These are phyloP conservation scores for Lithophane socia DNA, from an alignment of 2,888 invertebrate species.

Conservation along the genomic window DNA sequence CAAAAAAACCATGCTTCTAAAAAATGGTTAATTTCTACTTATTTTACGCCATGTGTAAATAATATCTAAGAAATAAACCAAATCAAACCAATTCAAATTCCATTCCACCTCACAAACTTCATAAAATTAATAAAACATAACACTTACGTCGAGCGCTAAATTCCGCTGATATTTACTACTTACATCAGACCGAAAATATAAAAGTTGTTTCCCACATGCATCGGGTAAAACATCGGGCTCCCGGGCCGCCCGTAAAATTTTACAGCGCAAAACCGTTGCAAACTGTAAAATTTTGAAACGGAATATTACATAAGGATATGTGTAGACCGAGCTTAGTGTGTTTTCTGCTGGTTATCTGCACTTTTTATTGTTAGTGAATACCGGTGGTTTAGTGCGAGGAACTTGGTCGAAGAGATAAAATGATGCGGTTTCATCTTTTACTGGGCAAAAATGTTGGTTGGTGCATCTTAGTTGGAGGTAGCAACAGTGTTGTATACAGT, in stretches of 20 bases:
- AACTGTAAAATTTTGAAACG: constrained; percentile 65
- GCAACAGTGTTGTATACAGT: constrained; percentile 20
- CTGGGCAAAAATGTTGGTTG: background rate
- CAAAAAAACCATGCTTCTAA: background rate
- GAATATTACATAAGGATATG: constrained; percentile 54
- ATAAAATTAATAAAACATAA: constrained; percentile 61
- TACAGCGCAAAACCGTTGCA: constrained; percentile 69
- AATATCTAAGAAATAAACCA: background rate
- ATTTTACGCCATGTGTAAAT: background rate
- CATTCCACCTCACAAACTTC: constrained; percentile 8
- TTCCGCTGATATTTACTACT: constrained; percentile 60
- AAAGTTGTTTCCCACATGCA: constrained; percentile 61
- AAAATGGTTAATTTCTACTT: background rate
- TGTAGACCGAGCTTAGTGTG: constrained; percentile 48
- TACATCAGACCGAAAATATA: constrained; percentile 60
- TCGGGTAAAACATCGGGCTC: constrained; percentile 42
- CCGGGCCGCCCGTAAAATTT: constrained; percentile 69
- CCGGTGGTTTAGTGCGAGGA: constrained; percentile 39
- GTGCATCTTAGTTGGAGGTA: background rate
- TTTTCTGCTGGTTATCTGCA: constrained; percentile 37
- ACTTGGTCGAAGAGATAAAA: constrained; percentile 40
- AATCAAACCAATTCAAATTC: constrained; percentile 3
- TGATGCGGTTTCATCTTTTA: constrained; percentile 41
- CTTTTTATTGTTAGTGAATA: constrained; percentile 59
- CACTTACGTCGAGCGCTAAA: constrained; percentile 50